Base-by-base conservation (phyloP, 1,140 invertebrate genomes). In the Drosophila murphyi region DNA sequence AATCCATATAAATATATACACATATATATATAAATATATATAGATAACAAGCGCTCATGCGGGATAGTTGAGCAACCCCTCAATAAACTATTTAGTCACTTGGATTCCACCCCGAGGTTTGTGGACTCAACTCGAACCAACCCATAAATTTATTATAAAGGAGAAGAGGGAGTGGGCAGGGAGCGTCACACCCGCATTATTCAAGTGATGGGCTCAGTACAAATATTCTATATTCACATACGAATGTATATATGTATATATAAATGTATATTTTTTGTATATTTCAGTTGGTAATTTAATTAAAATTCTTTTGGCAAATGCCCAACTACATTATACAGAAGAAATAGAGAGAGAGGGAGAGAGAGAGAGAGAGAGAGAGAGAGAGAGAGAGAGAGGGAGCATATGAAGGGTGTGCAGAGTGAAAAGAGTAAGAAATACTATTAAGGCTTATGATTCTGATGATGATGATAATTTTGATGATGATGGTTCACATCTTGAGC, bases 281-380 rank as follows among this genome's bases (percentile, higher is more conserved):
- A 43, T 37, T 62, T 37, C 50, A 35, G 35, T 48, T 34, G 65
- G 52, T 87, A 77, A 87, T 87, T 88, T 74, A 87, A 87, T 87
- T 88, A 88, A 83, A 87, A 87, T 87, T 83, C 73, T 83, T 87
- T 87, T 88, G 73, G 83, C 80, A 73, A 83, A 70, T 64, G 82
- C 70, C 88, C 82, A 88, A 88, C 76, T 20, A 20, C 20, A 20
- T 20, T 20, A 20, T 20, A 20, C 20, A 20, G 20, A 20, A 20
- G 20, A 20, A 20, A 20, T 20, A 20, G 20, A 20, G 20, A 20
- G 20, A 20, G 20, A 1, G 20, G 1, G 20, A 20, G 20, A 20
- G 20, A 20, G 20, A 20, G 20, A 20, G 1, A 71, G 82, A 69
- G 32, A n/a, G n/a, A 20, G 20, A 20, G 20, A 20, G 20, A 20